Evolutionary conservation across 2,797 vertebrate genomes (phyloP).

Genomic region (Neomorphus geoffroyi): DNA sequence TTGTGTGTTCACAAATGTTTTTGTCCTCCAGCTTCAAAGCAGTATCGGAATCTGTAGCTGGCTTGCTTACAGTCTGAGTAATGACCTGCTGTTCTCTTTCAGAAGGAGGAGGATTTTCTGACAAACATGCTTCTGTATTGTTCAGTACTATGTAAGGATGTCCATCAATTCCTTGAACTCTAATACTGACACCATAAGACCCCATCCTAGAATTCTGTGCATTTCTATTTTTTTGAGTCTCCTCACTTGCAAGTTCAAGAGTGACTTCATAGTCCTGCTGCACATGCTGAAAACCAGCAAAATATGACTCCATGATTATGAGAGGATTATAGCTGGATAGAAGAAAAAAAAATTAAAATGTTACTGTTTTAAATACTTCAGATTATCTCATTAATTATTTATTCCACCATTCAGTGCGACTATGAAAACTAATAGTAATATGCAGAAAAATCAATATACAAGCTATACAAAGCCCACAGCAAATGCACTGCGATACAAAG

Average conservation of each 20-base stretch:
- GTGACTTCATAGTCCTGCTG: conserved; percentile 79
- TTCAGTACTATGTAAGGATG: conserved; percentile 98
- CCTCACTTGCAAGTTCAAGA: conserved; percentile 63
- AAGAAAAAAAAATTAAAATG: neutral
- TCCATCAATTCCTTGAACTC: conserved; percentile 97
- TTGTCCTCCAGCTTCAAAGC: conserved; percentile 76
- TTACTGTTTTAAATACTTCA: neutral
- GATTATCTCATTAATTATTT: neutral
- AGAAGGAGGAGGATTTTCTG: conserved; percentile 45
- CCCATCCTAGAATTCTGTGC: conserved; percentile 79
- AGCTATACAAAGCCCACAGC: neutral
- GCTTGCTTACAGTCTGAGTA: conserved; percentile 67
- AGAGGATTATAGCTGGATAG: conserved; percentile 8
- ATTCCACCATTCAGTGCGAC: neutral
- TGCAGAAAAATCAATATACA: neutral
- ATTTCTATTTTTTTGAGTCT: conserved; percentile 66
- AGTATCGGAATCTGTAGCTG: conserved; percentile 75
- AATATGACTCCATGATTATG: conserved; percentile 88
- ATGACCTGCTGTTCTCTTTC: conserved; percentile 58
- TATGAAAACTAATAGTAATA: neutral
- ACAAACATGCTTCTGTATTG: conserved; percentile 84
- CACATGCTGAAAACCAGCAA: conserved; percentile 80
- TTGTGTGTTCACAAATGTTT: conserved; percentile 39
- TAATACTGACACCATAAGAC: conserved; percentile 94
- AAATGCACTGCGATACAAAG: neutral